Conservation (phyloP, 2,888 invertebrate species). For the Caenorhabditis sp. region DNA sequence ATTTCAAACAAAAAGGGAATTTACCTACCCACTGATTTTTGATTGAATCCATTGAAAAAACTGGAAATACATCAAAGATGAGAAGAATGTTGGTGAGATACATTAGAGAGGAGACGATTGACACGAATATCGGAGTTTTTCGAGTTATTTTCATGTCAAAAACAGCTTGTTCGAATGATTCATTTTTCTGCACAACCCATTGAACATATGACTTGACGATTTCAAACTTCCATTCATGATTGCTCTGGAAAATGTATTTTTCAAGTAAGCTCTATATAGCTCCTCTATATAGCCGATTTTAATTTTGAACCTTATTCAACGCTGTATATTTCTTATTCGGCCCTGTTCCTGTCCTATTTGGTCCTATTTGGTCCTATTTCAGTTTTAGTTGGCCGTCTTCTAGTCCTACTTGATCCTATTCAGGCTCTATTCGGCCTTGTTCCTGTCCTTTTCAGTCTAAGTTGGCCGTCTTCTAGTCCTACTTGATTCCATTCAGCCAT, state of each 20-base stretch:
- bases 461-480: too few relatives aligned
- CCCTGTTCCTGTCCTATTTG: too few relatives aligned
- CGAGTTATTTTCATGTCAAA: conserved; percentile 28
- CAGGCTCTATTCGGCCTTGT: too few relatives aligned
- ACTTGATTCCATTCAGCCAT: too few relatives aligned
- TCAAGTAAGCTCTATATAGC: too few relatives aligned
- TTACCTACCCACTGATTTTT: conserved; percentile 8
- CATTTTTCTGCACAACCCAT: conserved; percentile 35
- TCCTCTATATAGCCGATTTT: too few relatives aligned
- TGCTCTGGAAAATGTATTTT: conserved; percentile 1
- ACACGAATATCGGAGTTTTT: not conserved
- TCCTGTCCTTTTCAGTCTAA: too few relatives aligned
- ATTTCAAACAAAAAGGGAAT: not conserved
- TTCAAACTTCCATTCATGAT: conserved; percentile 23
- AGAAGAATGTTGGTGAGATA: conserved; percentile 19
- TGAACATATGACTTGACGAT: conserved; percentile 27
- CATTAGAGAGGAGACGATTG: conserved; percentile 9
- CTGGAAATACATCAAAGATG: conserved; percentile 26
- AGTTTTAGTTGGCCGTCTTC: too few relatives aligned
- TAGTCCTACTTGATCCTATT: too few relatives aligned
- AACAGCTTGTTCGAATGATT: conserved; percentile 36
- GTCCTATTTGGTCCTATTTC: too few relatives aligned
- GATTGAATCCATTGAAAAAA: conserved; percentile 9
- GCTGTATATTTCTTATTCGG: too few relatives aligned
- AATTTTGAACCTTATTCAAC: too few relatives aligned